These are phyloP conservation scores for Drosophila eugracilis DNA, from an alignment of 1,140 invertebrate species.

Conservation along the genomic window DNA sequence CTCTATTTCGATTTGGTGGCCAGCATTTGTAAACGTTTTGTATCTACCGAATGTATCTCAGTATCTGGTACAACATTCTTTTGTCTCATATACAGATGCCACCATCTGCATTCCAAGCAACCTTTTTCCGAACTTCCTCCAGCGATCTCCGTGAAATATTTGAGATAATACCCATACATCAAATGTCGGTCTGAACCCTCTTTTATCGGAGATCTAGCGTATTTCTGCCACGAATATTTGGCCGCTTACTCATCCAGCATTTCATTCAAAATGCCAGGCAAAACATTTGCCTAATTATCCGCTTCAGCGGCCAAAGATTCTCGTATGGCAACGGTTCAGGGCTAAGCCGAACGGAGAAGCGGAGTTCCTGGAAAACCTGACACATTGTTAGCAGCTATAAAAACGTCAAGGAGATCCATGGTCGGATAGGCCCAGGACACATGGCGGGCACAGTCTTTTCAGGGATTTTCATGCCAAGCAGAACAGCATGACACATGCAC, in stretches of 20 bases:
- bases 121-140: conserved; percentile 29
- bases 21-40: conserved; percentile 18
- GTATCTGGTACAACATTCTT: conserved; percentile 31
- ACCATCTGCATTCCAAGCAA: conserved; percentile 33
- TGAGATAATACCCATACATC: conserved; percentile 29
- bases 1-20: neutral
- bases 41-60: conserved; percentile 26
- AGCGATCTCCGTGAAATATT: conserved; percentile 35
- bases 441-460: conserved; percentile 60
- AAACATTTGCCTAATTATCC: conserved; percentile 52
- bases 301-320: conserved; percentile 28
- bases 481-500: conserved; percentile 65
- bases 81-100: conserved; percentile 33
- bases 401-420: conserved; percentile 66
- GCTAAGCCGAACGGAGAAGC: conserved; percentile 25
- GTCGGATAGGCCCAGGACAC: conserved; percentile 53
- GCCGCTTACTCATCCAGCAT: conserved; percentile 31
- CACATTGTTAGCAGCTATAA: conserved; percentile 78
- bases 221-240: conserved; percentile 43
- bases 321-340: conserved; percentile 6
- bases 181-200: conserved; percentile 2
- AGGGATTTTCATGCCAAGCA: conserved; percentile 61
- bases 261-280: conserved; percentile 41
- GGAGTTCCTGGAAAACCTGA: conserved; percentile 73
- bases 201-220: conserved; percentile 45